A percentile compares a stretch with the other conserved stretches of the same genome.
Evolutionary conservation across 2,888 invertebrate genomes (phyloP).

Genomic region (Priapulus caudatus): DNA sequence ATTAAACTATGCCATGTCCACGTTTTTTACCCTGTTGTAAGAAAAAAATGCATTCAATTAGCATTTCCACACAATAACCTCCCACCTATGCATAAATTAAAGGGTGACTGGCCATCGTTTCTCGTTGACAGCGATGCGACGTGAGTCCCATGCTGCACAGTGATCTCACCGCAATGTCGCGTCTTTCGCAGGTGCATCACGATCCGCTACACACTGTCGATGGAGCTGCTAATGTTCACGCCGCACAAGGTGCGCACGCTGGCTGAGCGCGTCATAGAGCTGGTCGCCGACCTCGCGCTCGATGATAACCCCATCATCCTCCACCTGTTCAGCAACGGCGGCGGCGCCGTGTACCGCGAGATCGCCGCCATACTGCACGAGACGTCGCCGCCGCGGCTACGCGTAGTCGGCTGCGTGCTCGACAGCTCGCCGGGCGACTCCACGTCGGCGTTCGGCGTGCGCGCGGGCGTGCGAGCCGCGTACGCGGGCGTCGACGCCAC

Average conservation of each 20-base stretch:
- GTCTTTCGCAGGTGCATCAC: slow-evolving; percentile 34
- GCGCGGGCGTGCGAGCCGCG: slow-evolving; percentile 14
- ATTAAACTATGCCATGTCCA: no score
- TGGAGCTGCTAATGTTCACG: slow-evolving; percentile 26
- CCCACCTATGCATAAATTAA: no score
- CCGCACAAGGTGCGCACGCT: slow-evolving; percentile 20
- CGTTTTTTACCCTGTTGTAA: no score
- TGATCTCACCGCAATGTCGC: slow-evolving; percentile 62
- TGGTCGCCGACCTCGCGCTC: slow-evolving; percentile 27
- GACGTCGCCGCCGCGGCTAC: slow-evolving; percentile 15
- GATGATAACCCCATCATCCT: slow-evolving; percentile 31
- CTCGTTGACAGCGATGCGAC: slow-evolving; percentile 61
- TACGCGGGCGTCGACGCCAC: slow-evolving; percentile 16
- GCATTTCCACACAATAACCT: no score
- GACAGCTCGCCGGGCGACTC: slow-evolving; percentile 56
- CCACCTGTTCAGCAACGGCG: slow-evolving; percentile 36
- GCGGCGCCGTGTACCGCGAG: slow-evolving; percentile 54
- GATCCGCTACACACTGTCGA: slow-evolving; percentile 28
- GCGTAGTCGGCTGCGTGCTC: slow-evolving; percentile 54
- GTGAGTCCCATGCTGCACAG: slow-evolving; percentile 61
- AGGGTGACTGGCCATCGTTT: no score
- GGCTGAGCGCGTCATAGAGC: slow-evolving; percentile 28
- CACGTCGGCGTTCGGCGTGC: background rate
- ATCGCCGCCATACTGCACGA: slow-evolving; percentile 46
- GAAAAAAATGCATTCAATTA: no score